Base-by-base conservation (phyloP, 1,140 invertebrate species). In the Mamestra configurata region DNA sequence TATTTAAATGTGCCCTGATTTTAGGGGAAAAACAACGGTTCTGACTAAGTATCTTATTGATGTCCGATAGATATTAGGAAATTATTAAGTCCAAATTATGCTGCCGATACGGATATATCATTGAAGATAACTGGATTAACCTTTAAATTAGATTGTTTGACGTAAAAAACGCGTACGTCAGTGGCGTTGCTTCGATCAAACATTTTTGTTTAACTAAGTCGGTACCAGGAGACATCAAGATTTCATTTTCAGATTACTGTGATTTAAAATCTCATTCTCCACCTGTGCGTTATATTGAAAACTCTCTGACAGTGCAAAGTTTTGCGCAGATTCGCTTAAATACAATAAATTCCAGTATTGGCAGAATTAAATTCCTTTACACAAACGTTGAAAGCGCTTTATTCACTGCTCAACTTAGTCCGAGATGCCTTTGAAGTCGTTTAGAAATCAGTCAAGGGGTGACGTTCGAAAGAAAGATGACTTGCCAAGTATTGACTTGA, bases 391-490 rank as follows among this genome's bases (percentile, higher is more conserved):
- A 40, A 66, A 66, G 61, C 61, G 61, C 61, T 70, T 76, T 64
- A 76, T 64, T 76, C 57, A 49, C 49, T 76, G 64, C 57, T 20
- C 40, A 64, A 49, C 40, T 70, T 66, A 75, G 35, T 64, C 40
- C 35, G 11, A 35, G 57, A 76, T 49, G 43, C 55, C 73, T 76
- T 76, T 76, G 72, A 76, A 61, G 37, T 57, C 37, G 49, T 73
- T 71, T 73, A 73, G 53, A 43, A 76, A 76, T 76, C 72, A 76
- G 71, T 73, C 71, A 76, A 76, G 72, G 55, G 66, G 27, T 76
- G 72, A 76, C 55, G 53, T 76, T 61, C 46, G 37, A 76, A 76
- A 76, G 72, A 61, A 76, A 76, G 72, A 59, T 76, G 72, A 76
- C 55, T 76, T 20, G 55, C 72, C 72, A 61, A 76, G 40, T 76